These are phyloP conservation scores for Drosophila peninsularis DNA, from an alignment of 2,888 invertebrate genomes.

Conservation along the genomic window DNA sequence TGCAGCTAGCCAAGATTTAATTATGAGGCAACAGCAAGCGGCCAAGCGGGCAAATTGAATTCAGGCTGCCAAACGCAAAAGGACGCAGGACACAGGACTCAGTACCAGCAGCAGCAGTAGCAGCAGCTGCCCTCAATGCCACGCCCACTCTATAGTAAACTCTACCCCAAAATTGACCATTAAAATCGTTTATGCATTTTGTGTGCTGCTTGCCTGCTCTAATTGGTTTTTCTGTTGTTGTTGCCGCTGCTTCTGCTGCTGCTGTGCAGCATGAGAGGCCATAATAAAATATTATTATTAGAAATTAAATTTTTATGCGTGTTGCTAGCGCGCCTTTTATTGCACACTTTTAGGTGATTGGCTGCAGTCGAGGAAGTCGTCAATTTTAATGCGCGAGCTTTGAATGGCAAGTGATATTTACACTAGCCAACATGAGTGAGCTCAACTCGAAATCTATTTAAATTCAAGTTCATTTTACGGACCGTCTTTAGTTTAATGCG, in stretches of 20 bases:
- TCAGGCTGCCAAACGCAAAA: slow-evolving; percentile 23
- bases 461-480: not conserved
- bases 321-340: slow-evolving; percentile 47
- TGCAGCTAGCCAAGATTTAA: slow-evolving; percentile 66
- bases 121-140: slow-evolving; percentile 10
- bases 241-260: slow-evolving; percentile 10
- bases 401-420: not conserved
- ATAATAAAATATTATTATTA: slow-evolving; percentile 69
- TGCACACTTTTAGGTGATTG: slow-evolving; percentile 45
- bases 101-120: slow-evolving; percentile 2
- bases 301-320: slow-evolving; percentile 65
- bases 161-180: slow-evolving; percentile 59
- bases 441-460: not conserved
- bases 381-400: slow-evolving; percentile 46
- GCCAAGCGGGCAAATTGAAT: slow-evolving; percentile 59
- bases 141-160: not conserved
- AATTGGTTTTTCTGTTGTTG: slow-evolving; percentile 49
- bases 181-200: slow-evolving; percentile 72
- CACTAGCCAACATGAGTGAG: not conserved
- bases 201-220: slow-evolving; percentile 55
- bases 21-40: slow-evolving; percentile 62
- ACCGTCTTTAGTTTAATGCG: slow-evolving; percentile 4
- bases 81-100: slow-evolving; percentile 22
- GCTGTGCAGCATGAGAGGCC: slow-evolving; percentile 26
- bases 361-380: slow-evolving; percentile 38